Conservation (phyloP, 64 coral and sea anemone genomes). For the Trachythela sp. region DNA sequence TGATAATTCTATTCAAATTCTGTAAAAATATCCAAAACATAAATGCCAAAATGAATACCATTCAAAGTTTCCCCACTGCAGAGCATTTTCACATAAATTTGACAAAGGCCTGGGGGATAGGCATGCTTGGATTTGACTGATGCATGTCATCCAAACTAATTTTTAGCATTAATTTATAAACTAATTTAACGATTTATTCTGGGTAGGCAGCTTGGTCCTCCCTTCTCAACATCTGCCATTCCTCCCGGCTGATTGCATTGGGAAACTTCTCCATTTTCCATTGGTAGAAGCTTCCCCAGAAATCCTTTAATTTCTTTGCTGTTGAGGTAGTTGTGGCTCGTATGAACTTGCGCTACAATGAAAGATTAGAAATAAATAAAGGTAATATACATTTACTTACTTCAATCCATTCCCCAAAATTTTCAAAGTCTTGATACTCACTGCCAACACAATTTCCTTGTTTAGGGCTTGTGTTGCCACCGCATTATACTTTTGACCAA, state of each 20-base stretch:
- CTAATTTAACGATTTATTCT: too few relatives aligned
- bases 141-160: too few relatives aligned
- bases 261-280: background rate
- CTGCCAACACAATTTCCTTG: background rate
- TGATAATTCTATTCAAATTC: too few relatives aligned
- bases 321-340: background rate
- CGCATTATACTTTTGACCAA: background rate
- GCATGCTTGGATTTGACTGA: too few relatives aligned
- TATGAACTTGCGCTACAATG: constrained; percentile 8
- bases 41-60: too few relatives aligned
- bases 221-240: background rate
- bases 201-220: background rate
- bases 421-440: background rate
- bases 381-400: too few relatives aligned
- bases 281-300: background rate
- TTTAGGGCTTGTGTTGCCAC: background rate
- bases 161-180: too few relatives aligned
- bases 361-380: background rate
- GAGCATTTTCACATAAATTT: too few relatives aligned
- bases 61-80: too few relatives aligned
- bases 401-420: too few relatives aligned
- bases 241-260: background rate
- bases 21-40: too few relatives aligned
- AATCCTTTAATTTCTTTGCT: background rate
- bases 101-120: too few relatives aligned